Base-by-base conservation (phyloP, 2,113 vertebrate genomes). In the Pan paniscus region DNA sequence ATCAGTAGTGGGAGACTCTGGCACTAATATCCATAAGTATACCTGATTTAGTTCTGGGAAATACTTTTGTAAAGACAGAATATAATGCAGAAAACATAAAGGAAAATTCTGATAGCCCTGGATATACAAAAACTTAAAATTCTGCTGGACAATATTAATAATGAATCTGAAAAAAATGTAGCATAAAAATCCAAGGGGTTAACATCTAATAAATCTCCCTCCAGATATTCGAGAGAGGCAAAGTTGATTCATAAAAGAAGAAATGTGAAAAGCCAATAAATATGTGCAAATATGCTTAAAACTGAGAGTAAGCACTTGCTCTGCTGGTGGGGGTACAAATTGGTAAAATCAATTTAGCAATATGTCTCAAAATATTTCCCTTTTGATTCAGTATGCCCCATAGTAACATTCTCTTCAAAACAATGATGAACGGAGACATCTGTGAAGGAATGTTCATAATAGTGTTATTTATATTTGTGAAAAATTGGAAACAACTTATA, bases 111-210 rank as follows among this genome's bases (percentile, higher is more conserved):
- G 10, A 38, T 81, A 46, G 6, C 20, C 25, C 11, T 57, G 2
- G 59, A 10, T 92, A 92, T 35, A 90, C 20, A 91, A 91, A 96
- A 84, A 68, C 35, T 87, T 82, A 88, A 92, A 85, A 88, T 81
- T 20, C 48, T 70, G 2, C 1, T 48, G 38, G 10, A 67, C 7
- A 72, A 17, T 61, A 93, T 79, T 30, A 95, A 16, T 43, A 22
- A 79, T n/a, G 1, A 76, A 72, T 30, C 67, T 90, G 48, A 72
- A 52, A 75, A 43, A 80, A 72, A 20, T 22, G 6, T 18, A 80
- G 22, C n/a, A 10, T 89, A n/a, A 68, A 55, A 55, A 88, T n/a
- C 25, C 55, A 27, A n/a, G 94, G 38, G 2, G 1, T 90, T 91
- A 57, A 57, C 20, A 73, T 70, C 18, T 46, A 88, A 18, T 32